Evolutionary conservation across 2,113 vertebrate species (phyloP).

Genomic region (Salvator merianae): DNA sequence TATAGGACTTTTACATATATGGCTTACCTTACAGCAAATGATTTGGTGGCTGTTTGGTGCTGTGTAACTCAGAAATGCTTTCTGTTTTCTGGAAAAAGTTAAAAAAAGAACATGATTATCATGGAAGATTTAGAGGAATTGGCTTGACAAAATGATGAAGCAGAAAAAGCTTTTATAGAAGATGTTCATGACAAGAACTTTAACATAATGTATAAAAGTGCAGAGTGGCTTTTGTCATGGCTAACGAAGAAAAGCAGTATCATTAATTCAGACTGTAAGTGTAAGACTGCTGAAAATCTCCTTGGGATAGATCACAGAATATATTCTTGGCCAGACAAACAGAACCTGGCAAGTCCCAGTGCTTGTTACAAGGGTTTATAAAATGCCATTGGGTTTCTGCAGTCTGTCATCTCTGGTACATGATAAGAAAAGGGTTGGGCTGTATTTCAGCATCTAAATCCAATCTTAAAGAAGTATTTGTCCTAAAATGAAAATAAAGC

Average conservation of each 20-base stretch:
- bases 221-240: conserved; percentile 67
- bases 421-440: conserved; percentile 68
- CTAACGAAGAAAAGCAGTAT: conserved; percentile 63
- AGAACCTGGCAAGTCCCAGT: conserved; percentile 67
- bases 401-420: conserved; percentile 66
- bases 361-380: conserved; percentile 66
- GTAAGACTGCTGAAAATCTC: conserved; percentile 70
- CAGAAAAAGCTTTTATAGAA: conserved; percentile 74
- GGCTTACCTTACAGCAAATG: conserved; percentile 12
- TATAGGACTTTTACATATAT: background rate
- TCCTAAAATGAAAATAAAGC: conserved; percentile 65
- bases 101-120: conserved; percentile 57
- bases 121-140: conserved; percentile 73
- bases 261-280: conserved; percentile 74
- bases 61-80: conserved; percentile 48
- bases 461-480: conserved; percentile 67
- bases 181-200: conserved; percentile 66
- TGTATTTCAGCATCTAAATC: conserved; percentile 63
- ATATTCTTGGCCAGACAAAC: conserved; percentile 66
- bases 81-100: conserved; percentile 61
- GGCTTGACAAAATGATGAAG: conserved; percentile 70
- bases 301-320: conserved; percentile 69
- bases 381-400: conserved; percentile 69
- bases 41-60: background rate
- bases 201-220: conserved; percentile 71